Conservation (phyloP, 2,888 invertebrate species). For the Chirona hameri region DNA sequence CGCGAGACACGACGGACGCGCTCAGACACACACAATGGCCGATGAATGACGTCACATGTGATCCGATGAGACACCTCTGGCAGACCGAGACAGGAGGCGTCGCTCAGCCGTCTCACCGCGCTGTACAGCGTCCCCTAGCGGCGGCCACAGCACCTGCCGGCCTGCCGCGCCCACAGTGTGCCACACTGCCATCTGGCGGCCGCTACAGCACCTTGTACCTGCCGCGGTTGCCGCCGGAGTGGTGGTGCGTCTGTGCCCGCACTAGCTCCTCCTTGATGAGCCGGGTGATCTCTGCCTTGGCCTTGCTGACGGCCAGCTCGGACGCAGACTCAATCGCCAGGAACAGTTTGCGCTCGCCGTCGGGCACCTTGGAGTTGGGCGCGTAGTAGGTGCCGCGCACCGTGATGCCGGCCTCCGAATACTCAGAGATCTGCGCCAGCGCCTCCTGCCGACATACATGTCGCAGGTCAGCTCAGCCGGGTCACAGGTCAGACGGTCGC, state of each 20-base stretch:
- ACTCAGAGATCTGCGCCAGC: slow-evolving; percentile 94
- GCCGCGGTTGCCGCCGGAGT: slow-evolving; percentile 83
- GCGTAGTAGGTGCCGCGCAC: slow-evolving; percentile 94
- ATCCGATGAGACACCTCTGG: too few relatives aligned
- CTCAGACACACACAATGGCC: too few relatives aligned
- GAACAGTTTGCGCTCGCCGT: slow-evolving; percentile 92
- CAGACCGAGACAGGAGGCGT: too few relatives aligned
- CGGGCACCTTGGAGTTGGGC: slow-evolving; percentile 83
- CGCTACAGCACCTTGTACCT: slow-evolving; percentile 79
- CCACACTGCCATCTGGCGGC: too few relatives aligned
- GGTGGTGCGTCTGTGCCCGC: slow-evolving; percentile 79
- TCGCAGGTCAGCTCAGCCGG: too few relatives aligned
- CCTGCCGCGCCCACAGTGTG: too few relatives aligned
- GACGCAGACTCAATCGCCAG: slow-evolving; percentile 98
- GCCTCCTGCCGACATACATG: slow-evolving; percentile 86
- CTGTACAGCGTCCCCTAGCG: too few relatives aligned
- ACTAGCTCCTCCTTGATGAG: slow-evolving; percentile 97
- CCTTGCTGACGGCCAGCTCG: slow-evolving; percentile 84
- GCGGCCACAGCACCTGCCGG: too few relatives aligned
- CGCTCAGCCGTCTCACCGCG: too few relatives aligned
- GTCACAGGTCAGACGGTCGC: neutral
- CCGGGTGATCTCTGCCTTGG: slow-evolving; percentile 94
- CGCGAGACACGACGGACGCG: too few relatives aligned
- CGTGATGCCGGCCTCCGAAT: slow-evolving; percentile 97
- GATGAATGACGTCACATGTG: too few relatives aligned